These are phyloP conservation scores for Drosophila quadrilineata DNA, from an alignment of 1,140 invertebrate genomes.

Conservation along the genomic window DNA sequence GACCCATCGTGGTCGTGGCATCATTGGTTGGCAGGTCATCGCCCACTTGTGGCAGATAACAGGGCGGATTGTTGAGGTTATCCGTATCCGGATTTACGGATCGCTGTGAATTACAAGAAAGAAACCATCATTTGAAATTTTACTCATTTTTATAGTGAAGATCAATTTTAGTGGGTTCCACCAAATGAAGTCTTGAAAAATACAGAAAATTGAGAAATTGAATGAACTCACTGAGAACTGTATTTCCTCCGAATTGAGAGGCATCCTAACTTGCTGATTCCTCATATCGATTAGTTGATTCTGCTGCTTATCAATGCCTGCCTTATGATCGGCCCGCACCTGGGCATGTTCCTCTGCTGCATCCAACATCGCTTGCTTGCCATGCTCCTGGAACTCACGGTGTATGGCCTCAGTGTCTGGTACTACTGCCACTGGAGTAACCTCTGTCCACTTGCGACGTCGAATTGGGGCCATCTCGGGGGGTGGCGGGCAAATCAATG, in stretches of 20 bases:
- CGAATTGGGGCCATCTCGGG: slow-evolving; percentile 31
- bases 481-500: slow-evolving; percentile 43
- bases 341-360: slow-evolving; percentile 32
- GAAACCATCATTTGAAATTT: too few species aligned
- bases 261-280: slow-evolving; percentile 34
- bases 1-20: slow-evolving; percentile 70
- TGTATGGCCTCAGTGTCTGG: slow-evolving; percentile 34
- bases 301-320: slow-evolving; percentile 52
- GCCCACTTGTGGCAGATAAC: slow-evolving; percentile 83
- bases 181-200: too few species aligned
- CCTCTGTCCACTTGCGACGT: slow-evolving; percentile 15
- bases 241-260: slow-evolving; percentile 23
- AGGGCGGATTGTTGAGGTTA: slow-evolving; percentile 72
- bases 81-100: slow-evolving; percentile 61
- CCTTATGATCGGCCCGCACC: slow-evolving; percentile 36
- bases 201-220: background rate
- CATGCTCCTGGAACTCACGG: slow-evolving; percentile 30
- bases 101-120: slow-evolving; percentile 17
- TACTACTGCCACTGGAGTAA: slow-evolving; percentile 24
- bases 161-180: too few species aligned
- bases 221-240: slow-evolving; percentile 53
- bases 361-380: slow-evolving; percentile 19
- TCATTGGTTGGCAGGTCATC: slow-evolving; percentile 82
- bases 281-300: slow-evolving; percentile 46
- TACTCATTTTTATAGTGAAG: background rate